A percentile compares a stretch with the other conserved stretches of the same genome.
Evolutionary conservation across 1,140 invertebrate species (phyloP).

Genomic region (Sogatella furcifera): DNA sequence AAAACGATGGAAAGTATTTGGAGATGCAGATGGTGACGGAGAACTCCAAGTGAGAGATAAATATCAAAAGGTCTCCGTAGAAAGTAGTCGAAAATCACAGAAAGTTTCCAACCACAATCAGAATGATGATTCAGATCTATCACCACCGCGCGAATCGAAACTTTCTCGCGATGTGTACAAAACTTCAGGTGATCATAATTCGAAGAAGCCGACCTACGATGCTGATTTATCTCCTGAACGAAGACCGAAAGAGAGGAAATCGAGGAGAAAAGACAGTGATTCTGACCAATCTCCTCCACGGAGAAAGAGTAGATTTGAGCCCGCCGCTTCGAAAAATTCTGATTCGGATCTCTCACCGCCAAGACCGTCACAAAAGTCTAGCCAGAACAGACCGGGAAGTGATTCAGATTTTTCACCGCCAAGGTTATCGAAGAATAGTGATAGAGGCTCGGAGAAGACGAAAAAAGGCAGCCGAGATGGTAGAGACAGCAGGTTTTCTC

Average conservation of each 20-base stretch:
- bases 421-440: constrained; percentile 10
- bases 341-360: constrained; percentile 29
- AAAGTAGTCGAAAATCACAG: too few species aligned
- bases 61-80: too few species aligned
- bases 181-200: background rate
- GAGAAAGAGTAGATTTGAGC: constrained; percentile 19
- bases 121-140: constrained; percentile 21
- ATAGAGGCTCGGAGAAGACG: background rate
- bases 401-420: constrained; percentile 29
- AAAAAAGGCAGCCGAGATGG: constrained; percentile 25
- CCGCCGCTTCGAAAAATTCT: background rate
- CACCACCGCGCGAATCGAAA: constrained; percentile 19
- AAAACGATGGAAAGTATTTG: constrained; percentile 62
- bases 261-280: constrained; percentile 15
- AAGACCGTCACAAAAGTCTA: constrained; percentile 17
- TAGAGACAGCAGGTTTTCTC: constrained; percentile 4
- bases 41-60: constrained; percentile 16
- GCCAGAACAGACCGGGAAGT: constrained; percentile 12
- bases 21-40: constrained; percentile 31
- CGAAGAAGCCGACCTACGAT: constrained; percentile 16
- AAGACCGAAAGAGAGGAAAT: constrained; percentile 14
- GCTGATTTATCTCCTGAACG: constrained; percentile 29
- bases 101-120: too few species aligned
- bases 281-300: constrained; percentile 31
- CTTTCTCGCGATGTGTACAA: background rate